Evolutionary conservation across 2,797 vertebrate genomes (phyloP), one percentile per base, ranked within the genome.

Genomic region (Pangasius sanitwongsei): DNA sequence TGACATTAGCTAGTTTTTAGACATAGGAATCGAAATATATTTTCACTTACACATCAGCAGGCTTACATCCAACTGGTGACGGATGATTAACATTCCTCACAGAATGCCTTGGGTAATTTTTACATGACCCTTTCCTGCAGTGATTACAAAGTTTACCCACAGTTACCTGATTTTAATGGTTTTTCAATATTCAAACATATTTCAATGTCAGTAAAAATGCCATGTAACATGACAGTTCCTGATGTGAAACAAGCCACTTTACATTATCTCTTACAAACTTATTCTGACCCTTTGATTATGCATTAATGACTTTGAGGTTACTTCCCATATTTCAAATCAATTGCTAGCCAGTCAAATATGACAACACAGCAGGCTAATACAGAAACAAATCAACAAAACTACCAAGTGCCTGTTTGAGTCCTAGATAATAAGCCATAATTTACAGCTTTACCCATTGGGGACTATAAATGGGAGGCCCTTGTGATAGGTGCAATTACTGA

Each of bases 401-500:
- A 86, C 91, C 81, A 37, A 57, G 70, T 85, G 89, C 57, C 83
- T 83, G 80, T 88, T 91, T 88, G 89, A 94, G 90, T 90, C 88
- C 89, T 63, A 44, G 89, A 93, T 94, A 95, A 94, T 93, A 92
- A 92, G 92, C 84, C 89, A 89, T 94, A 92, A 94, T 95, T 94
- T 95, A 95, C 92, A 92, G 92, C 91, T 50, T 75, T 91, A 92
- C 91, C 92, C 94, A 94, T 91, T 93, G 89, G 89, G 88, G 87
- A 93, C 86, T 91, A 91, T 91, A 95, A 94, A 95, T 95, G 93
- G 93, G 41, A 94, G 92, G 85, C 88, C 61, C 86, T 90, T 91
- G 91, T 96, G 95, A 94, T 94, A 96, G 93, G 93, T 93, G 92
- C 90, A 91, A 93, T 95, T 93, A 95, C 93, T 91, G 92, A 95